Conservation (phyloP, 2,888 invertebrate species). For the Dinocampus coccinellae region DNA sequence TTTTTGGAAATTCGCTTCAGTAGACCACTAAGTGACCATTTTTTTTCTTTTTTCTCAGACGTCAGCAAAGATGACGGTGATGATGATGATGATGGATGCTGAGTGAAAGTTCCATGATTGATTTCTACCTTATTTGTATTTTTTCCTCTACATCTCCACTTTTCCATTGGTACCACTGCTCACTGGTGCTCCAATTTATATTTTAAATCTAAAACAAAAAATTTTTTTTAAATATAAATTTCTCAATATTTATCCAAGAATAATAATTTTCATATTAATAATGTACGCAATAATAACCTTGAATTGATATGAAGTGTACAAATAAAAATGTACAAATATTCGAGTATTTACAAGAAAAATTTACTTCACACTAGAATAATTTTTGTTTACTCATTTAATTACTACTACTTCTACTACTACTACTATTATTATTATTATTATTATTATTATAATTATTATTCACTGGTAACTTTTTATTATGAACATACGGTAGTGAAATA, state of each 20-base stretch:
- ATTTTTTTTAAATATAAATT: not conserved
- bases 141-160: constrained; percentile 52
- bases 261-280: not conserved
- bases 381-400: not conserved
- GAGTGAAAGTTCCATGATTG: constrained; percentile 31
- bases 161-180: constrained; percentile 51
- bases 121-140: constrained; percentile 49
- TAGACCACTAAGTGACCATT: constrained; percentile 86
- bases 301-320: not conserved
- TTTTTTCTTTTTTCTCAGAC: constrained; percentile 76
- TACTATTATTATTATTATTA: not conserved
- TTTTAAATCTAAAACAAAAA: constrained; percentile 4
- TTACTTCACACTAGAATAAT: not conserved
- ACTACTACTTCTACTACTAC: too few relatives aligned
- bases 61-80: constrained; percentile 47
- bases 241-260: not conserved
- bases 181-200: not conserved
- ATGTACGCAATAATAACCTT: not conserved
- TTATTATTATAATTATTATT: not conserved
- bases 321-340: not conserved
- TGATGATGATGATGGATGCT: constrained; percentile 40
- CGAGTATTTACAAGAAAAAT: not conserved
- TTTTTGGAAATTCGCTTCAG: constrained; percentile 78
- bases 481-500: not conserved
- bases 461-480: not conserved